These are phyloP conservation scores for Alcedo quadribrachys DNA, from an alignment of 2,797 vertebrate species.

Conservation along the genomic window DNA sequence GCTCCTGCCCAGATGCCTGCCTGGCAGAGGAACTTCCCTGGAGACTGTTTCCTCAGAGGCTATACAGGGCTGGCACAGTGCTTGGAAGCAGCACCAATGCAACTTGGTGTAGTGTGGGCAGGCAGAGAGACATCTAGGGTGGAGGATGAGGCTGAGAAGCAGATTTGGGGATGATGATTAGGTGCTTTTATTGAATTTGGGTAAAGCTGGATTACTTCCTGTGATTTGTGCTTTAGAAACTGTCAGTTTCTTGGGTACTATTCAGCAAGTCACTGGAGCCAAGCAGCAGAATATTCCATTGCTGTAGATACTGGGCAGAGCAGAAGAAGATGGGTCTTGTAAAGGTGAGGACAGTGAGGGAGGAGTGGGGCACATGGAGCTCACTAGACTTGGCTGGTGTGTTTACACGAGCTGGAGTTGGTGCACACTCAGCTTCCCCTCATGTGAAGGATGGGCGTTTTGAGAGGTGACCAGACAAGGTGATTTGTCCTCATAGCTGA, in stretches of 20 bases:
- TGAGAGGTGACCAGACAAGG: not conserved
- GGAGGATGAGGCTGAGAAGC: not conserved
- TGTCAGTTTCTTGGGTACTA: not conserved
- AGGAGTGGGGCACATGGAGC: not conserved
- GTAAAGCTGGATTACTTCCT: not conserved
- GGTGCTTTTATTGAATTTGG: not conserved
- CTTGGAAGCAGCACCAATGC: not conserved
- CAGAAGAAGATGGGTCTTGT: not conserved
- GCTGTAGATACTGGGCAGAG: not conserved
- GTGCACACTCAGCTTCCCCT: not conserved
- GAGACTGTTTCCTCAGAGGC: not conserved
- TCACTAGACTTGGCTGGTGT: not conserved
- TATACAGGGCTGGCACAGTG: not conserved
- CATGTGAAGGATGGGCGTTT: not conserved
- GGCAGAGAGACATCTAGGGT: not conserved
- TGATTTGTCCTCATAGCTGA: fast-evolving
- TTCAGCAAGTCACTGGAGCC: not conserved
- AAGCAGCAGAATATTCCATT: not conserved
- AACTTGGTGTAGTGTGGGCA: not conserved
- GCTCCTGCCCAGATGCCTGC: conserved; percentile 36
- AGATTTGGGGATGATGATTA: fast-evolving
- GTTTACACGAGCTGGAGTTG: not conserved
- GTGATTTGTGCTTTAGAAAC: not conserved
- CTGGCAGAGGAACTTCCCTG: conserved; percentile 14
- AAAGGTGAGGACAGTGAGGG: not conserved